These are phyloP conservation scores for Drosophila elegans DNA, from an alignment of 1,140 invertebrate genomes.

Conservation along the genomic window DNA sequence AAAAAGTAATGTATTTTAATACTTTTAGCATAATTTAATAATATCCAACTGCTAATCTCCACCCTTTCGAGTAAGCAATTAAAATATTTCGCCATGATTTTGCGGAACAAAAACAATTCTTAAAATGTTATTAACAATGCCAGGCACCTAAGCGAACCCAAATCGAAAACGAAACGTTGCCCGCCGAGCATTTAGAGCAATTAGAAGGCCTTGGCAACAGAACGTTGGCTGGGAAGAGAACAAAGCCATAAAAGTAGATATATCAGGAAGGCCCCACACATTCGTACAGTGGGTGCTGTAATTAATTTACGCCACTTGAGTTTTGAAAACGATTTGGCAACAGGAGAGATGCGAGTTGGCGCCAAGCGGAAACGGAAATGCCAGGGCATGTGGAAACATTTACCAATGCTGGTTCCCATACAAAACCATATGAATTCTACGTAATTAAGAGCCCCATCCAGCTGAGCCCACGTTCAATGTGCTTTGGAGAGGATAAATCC, in stretches of 20 bases:
- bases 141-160: conserved; percentile 15
- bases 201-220: conserved; percentile 50
- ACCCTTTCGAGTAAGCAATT: conserved; percentile 47
- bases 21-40: conserved; percentile 13
- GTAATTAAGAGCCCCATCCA: conserved; percentile 57
- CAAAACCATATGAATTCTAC: conserved; percentile 50
- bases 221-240: conserved; percentile 18
- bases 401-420: conserved; percentile 55
- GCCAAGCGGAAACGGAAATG: conserved; percentile 59
- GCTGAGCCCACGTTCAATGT: conserved; percentile 28
- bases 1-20: too few species aligned
- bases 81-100: conserved; percentile 74
- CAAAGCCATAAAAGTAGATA: conserved; percentile 40
- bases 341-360: conserved; percentile 27
- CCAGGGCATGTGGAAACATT: conserved; percentile 77
- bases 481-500: conserved; percentile 32
- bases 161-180: conserved; percentile 16
- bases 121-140: conserved; percentile 33
- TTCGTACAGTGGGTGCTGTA: conserved; percentile 46
- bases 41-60: background rate
- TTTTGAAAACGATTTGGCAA: conserved; percentile 58
- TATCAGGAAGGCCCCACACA: conserved; percentile 42
- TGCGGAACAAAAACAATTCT: conserved; percentile 48
- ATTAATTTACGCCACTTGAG: conserved; percentile 78
- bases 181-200: conserved; percentile 42